phyloP scores from a whole-genome alignment of 2,888 invertebrate species.

The Caenorhabditis sp. region DNA sequence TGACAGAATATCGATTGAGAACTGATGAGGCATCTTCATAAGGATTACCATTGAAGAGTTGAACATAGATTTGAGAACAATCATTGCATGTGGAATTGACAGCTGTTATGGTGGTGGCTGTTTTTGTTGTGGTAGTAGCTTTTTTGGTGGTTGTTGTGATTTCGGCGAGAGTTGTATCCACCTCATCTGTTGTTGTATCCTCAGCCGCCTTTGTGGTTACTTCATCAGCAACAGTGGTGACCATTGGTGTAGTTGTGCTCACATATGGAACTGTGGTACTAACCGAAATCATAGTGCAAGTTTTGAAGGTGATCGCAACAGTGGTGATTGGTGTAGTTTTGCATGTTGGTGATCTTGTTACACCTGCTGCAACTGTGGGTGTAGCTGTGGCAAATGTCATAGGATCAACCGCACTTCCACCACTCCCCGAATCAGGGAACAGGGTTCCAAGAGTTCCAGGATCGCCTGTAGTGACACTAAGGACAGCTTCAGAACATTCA shows the following conservation, averaged over 20 bases:
- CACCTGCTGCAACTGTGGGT: constrained; percentile 22
- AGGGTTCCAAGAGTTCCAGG: constrained; percentile 24
- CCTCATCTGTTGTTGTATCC: background rate
- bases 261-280: constrained; percentile 3
- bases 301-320: constrained; percentile 29
- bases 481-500: constrained; percentile 27
- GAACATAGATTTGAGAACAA: constrained; percentile 42
- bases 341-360: constrained; percentile 29
- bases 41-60: constrained; percentile 43
- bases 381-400: constrained; percentile 25
- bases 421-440: constrained; percentile 21
- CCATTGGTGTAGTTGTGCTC: constrained; percentile 12
- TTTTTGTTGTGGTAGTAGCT: constrained; percentile 6
- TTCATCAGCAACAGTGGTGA: background rate
- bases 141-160: constrained; percentile 8
- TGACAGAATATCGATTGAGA: constrained; percentile 46
- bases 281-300: constrained; percentile 33
- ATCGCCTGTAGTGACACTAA: constrained; percentile 16
- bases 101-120: constrained; percentile 6
- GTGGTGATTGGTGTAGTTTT: constrained; percentile 28
- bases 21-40: constrained; percentile 51
- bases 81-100: constrained; percentile 36
- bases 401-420: constrained; percentile 19
- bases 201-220: background rate
- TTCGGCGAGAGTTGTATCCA: constrained; percentile 9